Base-by-base conservation (phyloP, 1,140 invertebrate genomes). In the Neodiprion pinetum region DNA sequence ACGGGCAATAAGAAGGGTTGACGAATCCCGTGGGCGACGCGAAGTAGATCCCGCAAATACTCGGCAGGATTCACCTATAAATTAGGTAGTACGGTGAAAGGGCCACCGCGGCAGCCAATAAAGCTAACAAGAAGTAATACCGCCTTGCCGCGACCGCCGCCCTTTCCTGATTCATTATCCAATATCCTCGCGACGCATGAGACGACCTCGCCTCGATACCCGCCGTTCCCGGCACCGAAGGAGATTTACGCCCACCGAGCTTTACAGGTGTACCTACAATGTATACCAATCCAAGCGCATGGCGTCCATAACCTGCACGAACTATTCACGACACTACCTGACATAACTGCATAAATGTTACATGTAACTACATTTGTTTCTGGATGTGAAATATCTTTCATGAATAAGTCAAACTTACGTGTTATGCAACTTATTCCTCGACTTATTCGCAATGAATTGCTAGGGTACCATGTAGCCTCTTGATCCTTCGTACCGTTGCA, bases 91-190 rank as follows among this genome's bases (percentile, higher is more conserved):
- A 61, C 53, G 53, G 53, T 17, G 61, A 75, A 70, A 28, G 67
- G 17, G 66, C 61, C 21, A 21, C 48, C 53, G 69, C 28, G 53
- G 65, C 70, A 72, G 74, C 77, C 80, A 84, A 85, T 84, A 85
- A 85, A 85, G 77, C 79, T 81, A 78, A 81, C 76, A 76, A 78
- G 21, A 76, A 79, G 74, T 77, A 70, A 70, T 72, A 76, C 40
- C 50, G 49, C 21, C 21, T 69, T 47, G 75, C 75, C 75, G 71
- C 73, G 71, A 61, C 53, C 53, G 53, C 4, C 53, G 53, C 53
- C 53, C 53, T 61, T 61, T 78, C 84, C 85, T 88, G 87, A 88
- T 88, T 88, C 86, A 88, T 88, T 88, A 87, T 87, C 86, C 87
- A 88, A 88, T 88, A 88, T 88, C 80, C 49, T 61, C 47, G 14